Evolutionary conservation across 1,140 invertebrate genomes (phyloP), one percentile per base, ranked within the genome.

Genomic region (Kradibia gibbosae): DNA sequence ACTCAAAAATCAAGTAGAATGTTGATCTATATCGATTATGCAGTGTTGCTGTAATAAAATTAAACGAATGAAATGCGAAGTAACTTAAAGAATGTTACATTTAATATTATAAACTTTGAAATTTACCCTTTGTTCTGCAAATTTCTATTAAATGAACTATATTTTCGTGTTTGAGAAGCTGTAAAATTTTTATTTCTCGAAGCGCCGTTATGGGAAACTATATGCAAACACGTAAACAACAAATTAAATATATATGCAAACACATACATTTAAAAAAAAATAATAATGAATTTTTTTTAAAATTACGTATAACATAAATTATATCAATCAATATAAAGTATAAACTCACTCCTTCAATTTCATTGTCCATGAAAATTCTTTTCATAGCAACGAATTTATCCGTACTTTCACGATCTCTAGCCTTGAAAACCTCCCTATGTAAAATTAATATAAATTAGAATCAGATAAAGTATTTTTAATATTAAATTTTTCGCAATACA

Each of bases 321-420:
- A 28, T 80, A 20, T 20, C 28, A 36, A 50, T 48, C 1, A 53
- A 60, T 77, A 48, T 75, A 72, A 55, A 87, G 39, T 55, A 34
- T 39, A 36, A 36, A 94, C 93, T 92, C 92, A 97, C 96, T 77
- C 99, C 98, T 94, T 99, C 99, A 91, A 99, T 99, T 92, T 99
- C 99, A 92, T 99, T 99, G 87, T 99, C 99, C 98, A 99, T 99
- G 7, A 99, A 91, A 31, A 99, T 98, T 92, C 99, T 99, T 88
- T 99, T 99, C 94, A 99, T 95, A 3, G 99, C 99, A 0, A 99
- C 98, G 85, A 98, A 95, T 89, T 96, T 97, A 88, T 97, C 98
- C 85, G 93, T 94, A 67, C 94, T 95, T 71, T 95, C 95, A 86
- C 95, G 96, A 79, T 98, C 96, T 78, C 95, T 94, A 0, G 98